Evolutionary conservation across 2,888 invertebrate genomes (phyloP).

Genomic region (Drosophila nr. fundita): DNA sequence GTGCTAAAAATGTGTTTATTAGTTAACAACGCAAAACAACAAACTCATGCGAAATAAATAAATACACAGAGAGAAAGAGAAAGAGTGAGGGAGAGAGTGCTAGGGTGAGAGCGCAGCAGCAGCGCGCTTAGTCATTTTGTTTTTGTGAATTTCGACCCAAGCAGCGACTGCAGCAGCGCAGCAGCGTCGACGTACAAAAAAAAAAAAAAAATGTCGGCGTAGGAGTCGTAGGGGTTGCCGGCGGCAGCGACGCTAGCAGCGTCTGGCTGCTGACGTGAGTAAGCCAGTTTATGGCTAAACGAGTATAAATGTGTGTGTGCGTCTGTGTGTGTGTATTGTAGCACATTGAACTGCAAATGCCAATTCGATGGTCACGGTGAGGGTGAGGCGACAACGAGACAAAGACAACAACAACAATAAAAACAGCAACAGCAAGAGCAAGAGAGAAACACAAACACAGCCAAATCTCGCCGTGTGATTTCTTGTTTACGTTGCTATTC

Average conservation of each 20-base stretch:
- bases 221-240: slow-evolving; percentile 73
- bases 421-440: slow-evolving; percentile 4
- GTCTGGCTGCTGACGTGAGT: slow-evolving; percentile 69
- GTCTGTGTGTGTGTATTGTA: slow-evolving; percentile 47
- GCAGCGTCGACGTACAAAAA: slow-evolving; percentile 12
- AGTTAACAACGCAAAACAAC: slow-evolving; percentile 62
- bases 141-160: slow-evolving; percentile 72
- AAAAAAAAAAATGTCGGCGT: slow-evolving; percentile 33
- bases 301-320: slow-evolving; percentile 36
- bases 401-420: slow-evolving; percentile 18
- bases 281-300: slow-evolving; percentile 54
- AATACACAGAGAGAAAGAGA: neutral
- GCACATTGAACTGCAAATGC: slow-evolving; percentile 79
- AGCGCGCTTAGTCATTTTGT: slow-evolving; percentile 71
- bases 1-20: slow-evolving; percentile 52
- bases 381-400: slow-evolving; percentile 55
- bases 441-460: slow-evolving; percentile 10
- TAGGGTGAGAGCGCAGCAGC: slow-evolving; percentile 42
- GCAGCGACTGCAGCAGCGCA: slow-evolving; percentile 32
- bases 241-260: slow-evolving; percentile 63
- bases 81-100: slow-evolving; percentile 19
- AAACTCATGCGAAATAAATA: slow-evolving; percentile 30
- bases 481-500: slow-evolving; percentile 71
- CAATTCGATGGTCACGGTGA: slow-evolving; percentile 77
- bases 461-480: slow-evolving; percentile 62